These are phyloP conservation scores for Melitaea athalia DNA, from an alignment of 2,888 invertebrate species.

Conservation along the genomic window DNA sequence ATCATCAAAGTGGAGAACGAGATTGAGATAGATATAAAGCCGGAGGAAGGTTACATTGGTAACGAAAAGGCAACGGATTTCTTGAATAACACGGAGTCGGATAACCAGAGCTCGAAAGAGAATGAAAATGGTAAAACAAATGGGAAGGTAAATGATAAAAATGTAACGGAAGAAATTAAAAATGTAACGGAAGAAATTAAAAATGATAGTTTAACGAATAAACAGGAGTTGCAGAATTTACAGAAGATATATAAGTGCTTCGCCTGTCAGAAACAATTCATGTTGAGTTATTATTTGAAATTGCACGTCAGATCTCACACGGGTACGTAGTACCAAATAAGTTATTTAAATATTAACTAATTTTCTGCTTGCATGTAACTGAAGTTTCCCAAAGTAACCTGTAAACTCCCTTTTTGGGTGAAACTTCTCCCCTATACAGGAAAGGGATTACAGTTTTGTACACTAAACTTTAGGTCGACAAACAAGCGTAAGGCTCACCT, in stretches of 20 bases:
- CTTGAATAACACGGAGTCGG: conserved; percentile 34
- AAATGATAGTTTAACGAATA: conserved; percentile 17
- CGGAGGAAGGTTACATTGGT: conserved; percentile 73
- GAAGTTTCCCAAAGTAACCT: too few relatives aligned
- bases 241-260: conserved; percentile 75
- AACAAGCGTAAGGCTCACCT: too few relatives aligned
- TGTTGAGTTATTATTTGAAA: conserved; percentile 71
- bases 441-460: too few relatives aligned
- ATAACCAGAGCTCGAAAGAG: conserved; percentile 37
- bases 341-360: neutral
- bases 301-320: conserved; percentile 75
- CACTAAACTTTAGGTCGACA: too few relatives aligned
- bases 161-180: neutral
- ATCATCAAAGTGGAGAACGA: conserved; percentile 46
- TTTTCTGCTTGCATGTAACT: neutral
- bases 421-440: too few relatives aligned
- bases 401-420: too few relatives aligned
- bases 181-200: neutral
- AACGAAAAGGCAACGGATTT: conserved; percentile 58
- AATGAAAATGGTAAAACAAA: conserved; percentile 32
- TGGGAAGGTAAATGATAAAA: conserved; percentile 10
- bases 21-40: conserved; percentile 64
- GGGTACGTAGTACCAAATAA: conserved; percentile 47
- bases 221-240: conserved; percentile 49
- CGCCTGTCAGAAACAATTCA: conserved; percentile 71